Evolutionary conservation across 2,888 invertebrate species (phyloP).

Genomic region (Frankliniella intonsa): DNA sequence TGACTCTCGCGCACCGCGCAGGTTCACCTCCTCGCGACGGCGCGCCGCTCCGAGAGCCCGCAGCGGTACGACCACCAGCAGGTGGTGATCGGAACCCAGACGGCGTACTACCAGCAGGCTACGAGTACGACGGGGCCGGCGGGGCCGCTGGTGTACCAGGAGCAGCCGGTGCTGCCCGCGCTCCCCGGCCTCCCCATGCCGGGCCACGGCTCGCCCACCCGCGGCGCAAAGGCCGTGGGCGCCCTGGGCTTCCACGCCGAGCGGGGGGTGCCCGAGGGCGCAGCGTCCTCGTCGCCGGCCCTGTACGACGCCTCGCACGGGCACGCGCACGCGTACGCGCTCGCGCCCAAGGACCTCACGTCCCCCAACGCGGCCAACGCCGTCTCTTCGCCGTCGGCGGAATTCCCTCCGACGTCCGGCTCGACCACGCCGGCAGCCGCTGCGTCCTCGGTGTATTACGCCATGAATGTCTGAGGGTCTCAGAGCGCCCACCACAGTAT

Average conservation of each 20-base stretch:
- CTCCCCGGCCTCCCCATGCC: not conserved
- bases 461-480: conserved; percentile 73
- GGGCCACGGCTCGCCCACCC: conserved; percentile 32
- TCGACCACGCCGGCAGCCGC: conserved; percentile 41
- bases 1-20: conserved; percentile 39
- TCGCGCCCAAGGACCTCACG: conserved; percentile 45
- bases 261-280: conserved; percentile 69
- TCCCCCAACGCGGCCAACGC: conserved; percentile 51
- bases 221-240: not conserved
- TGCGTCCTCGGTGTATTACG: conserved; percentile 62
- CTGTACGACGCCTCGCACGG: conserved; percentile 41
- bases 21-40: conserved; percentile 41
- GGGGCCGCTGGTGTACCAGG: conserved; percentile 15
- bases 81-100: conserved; percentile 41
- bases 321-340: not conserved
- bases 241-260: conserved; percentile 44
- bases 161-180: not conserved
- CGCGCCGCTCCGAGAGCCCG: conserved; percentile 35
- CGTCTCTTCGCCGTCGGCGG: conserved; percentile 55
- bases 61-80: conserved; percentile 34
- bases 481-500: too few relatives aligned
- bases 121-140: conserved; percentile 27
- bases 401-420: conserved; percentile 59
- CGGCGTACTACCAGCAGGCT: conserved; percentile 39
- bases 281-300: conserved; percentile 51